Percentiles rank a stretch among this genome's conserved stretches.
phyloP scores from a whole-genome alignment of 2,797 vertebrate genomes.

The Lepilemur septentrionalis region DNA sequence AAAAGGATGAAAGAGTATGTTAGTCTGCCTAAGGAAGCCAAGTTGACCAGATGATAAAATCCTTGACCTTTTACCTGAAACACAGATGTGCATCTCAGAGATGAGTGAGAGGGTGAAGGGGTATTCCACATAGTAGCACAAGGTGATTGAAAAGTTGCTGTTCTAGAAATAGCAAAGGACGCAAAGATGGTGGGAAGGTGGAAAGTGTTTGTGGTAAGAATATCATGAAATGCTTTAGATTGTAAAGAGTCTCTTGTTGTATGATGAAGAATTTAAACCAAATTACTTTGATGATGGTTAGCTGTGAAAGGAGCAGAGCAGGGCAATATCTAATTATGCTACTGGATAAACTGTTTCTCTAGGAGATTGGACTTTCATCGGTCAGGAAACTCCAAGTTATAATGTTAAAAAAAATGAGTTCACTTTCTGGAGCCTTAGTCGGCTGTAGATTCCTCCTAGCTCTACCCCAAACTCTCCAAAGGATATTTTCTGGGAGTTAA shows the following conservation, averaged over 20 bases:
- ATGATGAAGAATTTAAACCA: not conserved
- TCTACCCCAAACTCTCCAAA: not conserved
- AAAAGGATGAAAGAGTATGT: not conserved
- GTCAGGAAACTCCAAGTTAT: not conserved
- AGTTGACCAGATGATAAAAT: not conserved
- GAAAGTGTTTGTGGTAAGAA: not conserved
- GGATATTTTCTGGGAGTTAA: not conserved
- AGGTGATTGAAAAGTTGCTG: not conserved
- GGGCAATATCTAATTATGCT: not conserved
- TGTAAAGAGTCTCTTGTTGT: not conserved
- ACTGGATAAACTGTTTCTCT: not conserved
- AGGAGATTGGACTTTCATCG: not conserved
- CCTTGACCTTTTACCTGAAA: not conserved
- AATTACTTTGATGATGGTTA: not conserved
- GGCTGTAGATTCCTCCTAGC: not conserved
- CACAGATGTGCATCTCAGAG: not conserved
- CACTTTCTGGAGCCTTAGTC: not conserved
- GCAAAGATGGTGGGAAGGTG: too few relatives aligned
- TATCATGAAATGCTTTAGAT: not conserved
- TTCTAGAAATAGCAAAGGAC: not conserved
- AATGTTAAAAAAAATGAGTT: not conserved
- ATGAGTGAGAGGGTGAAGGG: not conserved
- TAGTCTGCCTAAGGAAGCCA: not conserved
- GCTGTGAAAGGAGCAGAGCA: not conserved
- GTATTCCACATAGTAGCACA: not conserved